phyloP scores from a whole-genome alignment of 2,113 vertebrate genomes.

The Scomber japonicus region DNA sequence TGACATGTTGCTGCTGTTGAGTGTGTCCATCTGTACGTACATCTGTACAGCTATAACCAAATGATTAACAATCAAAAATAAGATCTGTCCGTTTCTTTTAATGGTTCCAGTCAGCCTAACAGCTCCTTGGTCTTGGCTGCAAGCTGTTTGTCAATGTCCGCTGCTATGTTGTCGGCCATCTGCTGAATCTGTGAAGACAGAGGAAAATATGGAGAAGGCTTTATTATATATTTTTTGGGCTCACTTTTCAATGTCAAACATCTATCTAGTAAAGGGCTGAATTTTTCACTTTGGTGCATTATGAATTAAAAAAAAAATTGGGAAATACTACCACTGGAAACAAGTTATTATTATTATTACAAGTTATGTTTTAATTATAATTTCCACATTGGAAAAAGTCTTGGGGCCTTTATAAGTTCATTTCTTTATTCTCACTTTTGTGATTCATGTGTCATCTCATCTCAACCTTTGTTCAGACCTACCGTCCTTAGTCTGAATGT shows the following conservation, averaged over 20 bases:
- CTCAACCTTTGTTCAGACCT: background rate
- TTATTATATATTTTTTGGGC: background rate
- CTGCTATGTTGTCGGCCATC: conserved; percentile 86
- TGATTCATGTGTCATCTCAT: no score
- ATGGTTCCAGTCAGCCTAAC: conserved; percentile 75
- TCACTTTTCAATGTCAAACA: no score
- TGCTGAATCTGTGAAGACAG: conserved; percentile 90
- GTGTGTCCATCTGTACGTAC: background rate
- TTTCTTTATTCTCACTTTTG: no score
- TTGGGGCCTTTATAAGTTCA: no score
- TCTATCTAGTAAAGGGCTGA: background rate
- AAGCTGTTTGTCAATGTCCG: conserved; percentile 92
- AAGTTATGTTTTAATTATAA: no score
- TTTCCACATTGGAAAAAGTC: no score
- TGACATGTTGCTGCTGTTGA: background rate
- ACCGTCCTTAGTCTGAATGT: background rate
- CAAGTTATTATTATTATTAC: no score
- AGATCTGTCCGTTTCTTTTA: background rate
- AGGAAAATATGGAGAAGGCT: conserved; percentile 5
- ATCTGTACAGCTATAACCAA: background rate
- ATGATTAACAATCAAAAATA: background rate
- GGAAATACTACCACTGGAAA: background rate
- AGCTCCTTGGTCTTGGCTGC: conserved; percentile 94
- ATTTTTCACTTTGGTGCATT: no score
- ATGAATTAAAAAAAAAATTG: background rate